A percentile compares a stretch with the other conserved stretches of the same genome.
Evolutionary conservation across 2,113 vertebrate genomes (phyloP).

Genomic region (Syngnathus floridae): DNA sequence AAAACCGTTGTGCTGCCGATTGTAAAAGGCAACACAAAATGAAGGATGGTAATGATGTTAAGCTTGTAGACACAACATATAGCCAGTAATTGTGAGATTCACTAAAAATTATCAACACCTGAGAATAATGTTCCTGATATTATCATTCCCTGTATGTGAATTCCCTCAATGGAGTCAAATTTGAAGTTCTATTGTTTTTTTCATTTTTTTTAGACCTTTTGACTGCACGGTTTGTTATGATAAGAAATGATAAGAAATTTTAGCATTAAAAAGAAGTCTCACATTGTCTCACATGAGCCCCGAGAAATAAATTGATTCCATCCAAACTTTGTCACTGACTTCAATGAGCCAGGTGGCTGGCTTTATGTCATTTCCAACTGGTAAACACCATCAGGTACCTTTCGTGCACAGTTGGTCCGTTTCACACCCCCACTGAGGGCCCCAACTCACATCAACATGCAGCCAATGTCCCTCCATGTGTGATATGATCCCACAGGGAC

Average conservation of each 20-base stretch:
- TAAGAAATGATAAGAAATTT: background rate
- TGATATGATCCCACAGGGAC: constrained; percentile 24
- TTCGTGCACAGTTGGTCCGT: constrained; percentile 49
- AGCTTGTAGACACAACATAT: too few species aligned
- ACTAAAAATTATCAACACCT: too few species aligned
- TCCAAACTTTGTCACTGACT: background rate
- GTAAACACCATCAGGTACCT: constrained; percentile 53
- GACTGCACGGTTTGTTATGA: background rate
- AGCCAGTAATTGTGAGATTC: too few species aligned
- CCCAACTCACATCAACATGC: constrained; percentile 13
- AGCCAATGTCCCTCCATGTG: constrained; percentile 28
- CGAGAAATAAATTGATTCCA: background rate
- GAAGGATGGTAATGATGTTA: too few species aligned
- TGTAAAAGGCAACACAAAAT: too few species aligned
- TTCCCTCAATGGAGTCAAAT: too few species aligned
- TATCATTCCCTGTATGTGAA: too few species aligned
- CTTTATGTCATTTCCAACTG: constrained; percentile 3
- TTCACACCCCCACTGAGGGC: constrained; percentile 38
- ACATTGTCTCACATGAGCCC: background rate
- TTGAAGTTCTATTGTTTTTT: too few species aligned
- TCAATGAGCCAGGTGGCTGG: constrained; percentile 37
- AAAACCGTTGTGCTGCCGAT: too few species aligned
- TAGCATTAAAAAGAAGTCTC: background rate
- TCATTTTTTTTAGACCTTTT: background rate
- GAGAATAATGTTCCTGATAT: too few species aligned